Percentiles rank a stretch among this genome's conserved stretches.
Conservation (phyloP, 2,797 vertebrate species). For the Esox masquinongy region DNA sequence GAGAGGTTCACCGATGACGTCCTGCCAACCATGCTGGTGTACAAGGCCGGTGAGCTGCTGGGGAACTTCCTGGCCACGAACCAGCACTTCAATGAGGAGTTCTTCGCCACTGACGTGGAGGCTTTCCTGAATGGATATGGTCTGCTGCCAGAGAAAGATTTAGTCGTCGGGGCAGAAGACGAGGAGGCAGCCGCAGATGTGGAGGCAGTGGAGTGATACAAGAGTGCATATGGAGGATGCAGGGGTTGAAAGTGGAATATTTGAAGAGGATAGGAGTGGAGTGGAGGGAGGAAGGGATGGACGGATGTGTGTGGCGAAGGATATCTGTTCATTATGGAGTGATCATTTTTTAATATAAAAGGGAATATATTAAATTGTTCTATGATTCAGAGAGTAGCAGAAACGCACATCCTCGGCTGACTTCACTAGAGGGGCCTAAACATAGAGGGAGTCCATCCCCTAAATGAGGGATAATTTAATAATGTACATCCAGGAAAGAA, state of each 20-base stretch:
- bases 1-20: slow-evolving; percentile 90
- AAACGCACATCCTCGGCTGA: slow-evolving; percentile 20
- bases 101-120: slow-evolving; percentile 93
- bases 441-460: slow-evolving; percentile 12
- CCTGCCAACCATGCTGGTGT: slow-evolving; percentile 89
- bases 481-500: slow-evolving; percentile 21
- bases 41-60: slow-evolving; percentile 93
- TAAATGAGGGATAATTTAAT: slow-evolving; percentile 15
- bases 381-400: slow-evolving; percentile 36
- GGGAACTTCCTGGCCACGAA: slow-evolving; percentile 89
- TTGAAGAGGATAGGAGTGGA: no score
- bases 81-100: slow-evolving; percentile 88
- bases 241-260: no score
- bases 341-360: slow-evolving; percentile 5
- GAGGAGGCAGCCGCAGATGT: slow-evolving; percentile 62
- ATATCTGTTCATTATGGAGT: slow-evolving; percentile 16
- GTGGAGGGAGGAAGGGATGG: slow-evolving; percentile 19
- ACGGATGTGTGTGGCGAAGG: slow-evolving; percentile 9
- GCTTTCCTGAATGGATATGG: slow-evolving; percentile 95
- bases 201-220: slow-evolving; percentile 49
- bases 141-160: slow-evolving; percentile 88
- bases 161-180: slow-evolving; percentile 65
- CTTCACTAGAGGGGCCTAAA: slow-evolving; percentile 36
- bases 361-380: slow-evolving; percentile 45
- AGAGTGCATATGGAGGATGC: slow-evolving; percentile 44